Percentiles rank a stretch among this genome's conserved stretches.
Conservation (phyloP, 35 echinoderm and acorn worm species). For the Heliocidaris tuberculata region DNA sequence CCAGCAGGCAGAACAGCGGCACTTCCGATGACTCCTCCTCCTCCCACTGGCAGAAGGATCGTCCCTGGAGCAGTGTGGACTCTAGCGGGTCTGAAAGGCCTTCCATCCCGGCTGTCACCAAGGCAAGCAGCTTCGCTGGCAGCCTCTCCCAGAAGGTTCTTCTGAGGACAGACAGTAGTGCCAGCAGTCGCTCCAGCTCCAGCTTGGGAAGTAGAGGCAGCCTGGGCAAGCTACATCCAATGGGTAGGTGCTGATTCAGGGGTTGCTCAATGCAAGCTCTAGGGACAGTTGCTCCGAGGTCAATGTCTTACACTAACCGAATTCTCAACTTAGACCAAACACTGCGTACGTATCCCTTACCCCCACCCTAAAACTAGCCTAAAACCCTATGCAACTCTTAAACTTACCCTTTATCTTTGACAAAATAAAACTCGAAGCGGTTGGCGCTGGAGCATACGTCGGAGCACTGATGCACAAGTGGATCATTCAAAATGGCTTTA, state of each 20-base stretch:
- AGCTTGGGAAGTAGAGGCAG: slow-evolving; percentile 78
- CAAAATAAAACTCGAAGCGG: no score
- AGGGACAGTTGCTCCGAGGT: no score
- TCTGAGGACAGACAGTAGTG: slow-evolving; percentile 87
- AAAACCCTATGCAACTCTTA: no score
- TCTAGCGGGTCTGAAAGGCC: slow-evolving; percentile 93
- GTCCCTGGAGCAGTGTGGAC: slow-evolving; percentile 98
- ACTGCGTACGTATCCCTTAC: no score
- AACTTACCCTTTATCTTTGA: no score
- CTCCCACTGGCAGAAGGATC: slow-evolving; percentile 72
- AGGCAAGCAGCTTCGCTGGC: slow-evolving; percentile 97
- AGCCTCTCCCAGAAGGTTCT: slow-evolving; percentile 74
- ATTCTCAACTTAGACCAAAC: no score
- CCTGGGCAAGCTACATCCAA: slow-evolving; percentile 59
- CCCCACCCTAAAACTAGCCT: no score
- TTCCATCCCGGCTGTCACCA: slow-evolving; percentile 82
- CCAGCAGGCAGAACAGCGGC: slow-evolving; percentile 82
- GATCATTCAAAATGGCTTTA: not conserved
- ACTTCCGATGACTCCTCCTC: slow-evolving; percentile 81
- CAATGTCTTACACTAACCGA: no score
- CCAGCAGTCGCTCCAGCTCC: slow-evolving; percentile 81
- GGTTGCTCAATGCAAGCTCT: not conserved
- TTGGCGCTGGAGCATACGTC: not conserved
- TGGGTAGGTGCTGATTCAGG: slow-evolving; percentile 44
- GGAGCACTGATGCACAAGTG: not conserved